Conservation (phyloP, 92 coral and sea anemone species). For the Porites rus region DNA sequence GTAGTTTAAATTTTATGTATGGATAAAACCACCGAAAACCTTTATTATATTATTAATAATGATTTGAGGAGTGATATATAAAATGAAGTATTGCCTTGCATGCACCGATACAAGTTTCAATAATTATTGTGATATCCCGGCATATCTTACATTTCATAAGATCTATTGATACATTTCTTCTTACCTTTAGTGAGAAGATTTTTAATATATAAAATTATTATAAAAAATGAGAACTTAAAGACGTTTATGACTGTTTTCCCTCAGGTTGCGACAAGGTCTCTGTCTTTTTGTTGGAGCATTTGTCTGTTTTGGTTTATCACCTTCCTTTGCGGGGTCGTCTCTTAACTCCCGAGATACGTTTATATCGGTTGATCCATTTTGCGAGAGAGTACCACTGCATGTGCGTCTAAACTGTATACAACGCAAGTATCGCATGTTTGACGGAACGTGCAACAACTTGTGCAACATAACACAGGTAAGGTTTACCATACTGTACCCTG, state of each 20-base stretch:
- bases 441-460: constrained; percentile 49
- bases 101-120: too few species aligned
- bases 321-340: not conserved
- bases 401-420: constrained; percentile 2
- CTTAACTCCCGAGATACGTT: not conserved
- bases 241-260: not conserved
- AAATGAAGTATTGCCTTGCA: too few species aligned
- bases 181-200: too few species aligned
- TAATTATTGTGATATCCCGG: too few species aligned
- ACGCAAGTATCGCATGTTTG: constrained; percentile 30
- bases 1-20: too few species aligned
- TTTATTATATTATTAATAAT: too few species aligned
- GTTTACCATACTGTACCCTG: not conserved
- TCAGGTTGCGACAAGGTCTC: not conserved
- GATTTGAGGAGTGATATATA: too few species aligned
- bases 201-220: too few species aligned
- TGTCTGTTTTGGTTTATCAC: not conserved
- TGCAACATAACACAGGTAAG: constrained; percentile 19
- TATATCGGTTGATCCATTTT: not conserved
- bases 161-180: too few species aligned
- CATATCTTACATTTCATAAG: too few species aligned
- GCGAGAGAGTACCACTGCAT: not conserved
- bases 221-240: not conserved
- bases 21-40: too few species aligned
- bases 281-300: not conserved